Evolutionary conservation across 2,888 invertebrate species (phyloP).

Genomic region (Lasioglossum vierecki): DNA sequence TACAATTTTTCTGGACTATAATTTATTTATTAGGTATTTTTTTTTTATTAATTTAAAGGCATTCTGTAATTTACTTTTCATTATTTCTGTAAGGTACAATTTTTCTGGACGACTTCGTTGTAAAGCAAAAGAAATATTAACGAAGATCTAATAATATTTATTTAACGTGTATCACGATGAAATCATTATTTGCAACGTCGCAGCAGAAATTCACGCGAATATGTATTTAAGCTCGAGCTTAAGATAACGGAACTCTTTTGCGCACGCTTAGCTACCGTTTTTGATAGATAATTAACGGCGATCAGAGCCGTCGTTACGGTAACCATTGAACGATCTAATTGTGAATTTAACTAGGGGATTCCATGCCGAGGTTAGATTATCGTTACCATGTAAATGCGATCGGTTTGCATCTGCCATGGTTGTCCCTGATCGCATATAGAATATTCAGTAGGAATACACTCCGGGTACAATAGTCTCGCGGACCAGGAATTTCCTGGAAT

Average conservation of each 20-base stretch:
- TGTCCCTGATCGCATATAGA: constrained; percentile 55
- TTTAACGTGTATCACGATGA: too few species aligned
- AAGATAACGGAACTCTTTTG: background rate
- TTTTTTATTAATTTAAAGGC: too few species aligned
- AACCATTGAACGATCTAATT: constrained; percentile 40
- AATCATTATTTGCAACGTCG: too few species aligned
- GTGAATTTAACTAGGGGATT: constrained; percentile 40
- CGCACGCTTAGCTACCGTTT: background rate
- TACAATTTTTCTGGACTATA: too few species aligned
- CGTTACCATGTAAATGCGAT: constrained; percentile 58
- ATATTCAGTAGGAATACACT: constrained; percentile 55
- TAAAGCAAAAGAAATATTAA: too few species aligned
- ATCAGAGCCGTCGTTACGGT: background rate
- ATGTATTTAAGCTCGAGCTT: background rate
- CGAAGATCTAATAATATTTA: too few species aligned
- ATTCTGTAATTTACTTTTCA: too few species aligned
- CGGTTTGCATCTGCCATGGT: constrained; percentile 44
- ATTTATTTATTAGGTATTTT: too few species aligned
- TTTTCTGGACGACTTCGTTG: too few species aligned
- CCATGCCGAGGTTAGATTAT: constrained; percentile 48
- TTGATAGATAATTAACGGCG: constrained; percentile 37
- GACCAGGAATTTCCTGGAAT: constrained; percentile 45
- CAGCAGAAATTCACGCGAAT: too few species aligned
- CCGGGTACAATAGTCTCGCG: constrained; percentile 20
- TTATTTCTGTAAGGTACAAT: too few species aligned